Conservation (phyloP, 1,140 invertebrate species). For the Diabrotica undecimpunctata region DNA sequence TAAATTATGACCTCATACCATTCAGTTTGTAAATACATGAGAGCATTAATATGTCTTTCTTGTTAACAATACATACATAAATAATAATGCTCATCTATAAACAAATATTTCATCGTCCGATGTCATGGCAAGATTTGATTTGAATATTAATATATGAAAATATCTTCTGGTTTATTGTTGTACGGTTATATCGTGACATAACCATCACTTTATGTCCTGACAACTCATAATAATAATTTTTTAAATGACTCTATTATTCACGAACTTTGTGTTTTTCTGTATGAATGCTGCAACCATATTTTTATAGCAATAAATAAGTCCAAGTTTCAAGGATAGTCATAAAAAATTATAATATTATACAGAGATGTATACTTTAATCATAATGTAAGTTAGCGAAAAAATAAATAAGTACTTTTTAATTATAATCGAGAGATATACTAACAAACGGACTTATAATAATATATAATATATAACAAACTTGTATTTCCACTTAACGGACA, state of each 20-base stretch:
- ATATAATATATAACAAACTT: too few relatives aligned
- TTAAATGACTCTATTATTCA: background rate
- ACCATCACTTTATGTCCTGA: background rate
- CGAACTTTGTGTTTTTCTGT: background rate
- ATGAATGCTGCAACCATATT: too few relatives aligned
- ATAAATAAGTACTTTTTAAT: too few relatives aligned
- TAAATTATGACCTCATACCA: background rate
- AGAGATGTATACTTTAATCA: too few relatives aligned
- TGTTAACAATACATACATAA: constrained; percentile 8
- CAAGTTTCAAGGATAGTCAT: too few relatives aligned
- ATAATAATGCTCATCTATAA: constrained; percentile 5
- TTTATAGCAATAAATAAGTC: too few relatives aligned
- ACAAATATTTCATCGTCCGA: constrained; percentile 4
- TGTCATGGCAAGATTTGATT: constrained; percentile 7
- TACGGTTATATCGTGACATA: background rate
- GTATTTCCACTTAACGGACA: too few relatives aligned
- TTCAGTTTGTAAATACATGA: background rate
- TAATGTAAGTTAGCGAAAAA: too few relatives aligned
- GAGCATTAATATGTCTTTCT: constrained; percentile 3
- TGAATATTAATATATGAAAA: constrained; percentile 13
- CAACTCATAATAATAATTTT: background rate
- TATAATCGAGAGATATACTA: too few relatives aligned
- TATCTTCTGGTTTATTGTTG: constrained; percentile 7
- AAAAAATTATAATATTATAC: too few relatives aligned
- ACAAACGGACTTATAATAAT: too few relatives aligned